Conservation (phyloP, 2,888 invertebrate genomes). For the Carcina quercana region DNA sequence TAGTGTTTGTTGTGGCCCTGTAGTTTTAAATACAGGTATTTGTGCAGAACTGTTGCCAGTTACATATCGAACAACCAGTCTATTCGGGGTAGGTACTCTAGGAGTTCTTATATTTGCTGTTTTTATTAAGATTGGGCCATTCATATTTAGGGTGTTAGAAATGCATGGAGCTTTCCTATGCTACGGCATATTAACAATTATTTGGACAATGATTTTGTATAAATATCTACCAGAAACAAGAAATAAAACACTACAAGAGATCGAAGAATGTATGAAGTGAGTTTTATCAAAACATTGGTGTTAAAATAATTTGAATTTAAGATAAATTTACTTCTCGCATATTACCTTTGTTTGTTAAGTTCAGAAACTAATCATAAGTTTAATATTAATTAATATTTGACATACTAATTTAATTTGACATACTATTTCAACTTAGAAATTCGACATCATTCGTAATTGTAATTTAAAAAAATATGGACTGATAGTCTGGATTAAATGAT, state of each 20-base stretch:
- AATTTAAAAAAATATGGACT: too few species aligned
- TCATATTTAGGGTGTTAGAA: not conserved
- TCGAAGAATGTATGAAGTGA: too few species aligned
- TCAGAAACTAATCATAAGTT: too few species aligned
- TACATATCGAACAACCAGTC: slow-evolving; percentile 8
- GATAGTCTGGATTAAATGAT: too few species aligned
- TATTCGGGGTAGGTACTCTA: slow-evolving; percentile 2
- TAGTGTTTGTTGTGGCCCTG: slow-evolving; percentile 9
- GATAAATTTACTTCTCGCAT: too few species aligned
- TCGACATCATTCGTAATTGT: too few species aligned
- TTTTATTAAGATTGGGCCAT: slow-evolving; percentile 11
- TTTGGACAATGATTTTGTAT: not conserved
- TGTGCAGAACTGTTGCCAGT: slow-evolving; percentile 14
- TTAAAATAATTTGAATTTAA: too few species aligned
- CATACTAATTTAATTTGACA: too few species aligned
- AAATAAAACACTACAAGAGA: slow-evolving; percentile 4
- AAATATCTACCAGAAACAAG: slow-evolving; percentile 5
- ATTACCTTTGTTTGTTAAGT: too few species aligned
- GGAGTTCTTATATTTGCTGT: slow-evolving; percentile 4
- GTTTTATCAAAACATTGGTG: too few species aligned
- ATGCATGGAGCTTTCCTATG: not conserved
- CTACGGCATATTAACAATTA: not conserved
- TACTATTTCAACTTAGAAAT: too few species aligned
- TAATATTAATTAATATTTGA: too few species aligned
- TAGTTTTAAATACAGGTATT: slow-evolving; percentile 5